Conservation (phyloP, 2,113 vertebrate species). For the Platanista minor region DNA sequence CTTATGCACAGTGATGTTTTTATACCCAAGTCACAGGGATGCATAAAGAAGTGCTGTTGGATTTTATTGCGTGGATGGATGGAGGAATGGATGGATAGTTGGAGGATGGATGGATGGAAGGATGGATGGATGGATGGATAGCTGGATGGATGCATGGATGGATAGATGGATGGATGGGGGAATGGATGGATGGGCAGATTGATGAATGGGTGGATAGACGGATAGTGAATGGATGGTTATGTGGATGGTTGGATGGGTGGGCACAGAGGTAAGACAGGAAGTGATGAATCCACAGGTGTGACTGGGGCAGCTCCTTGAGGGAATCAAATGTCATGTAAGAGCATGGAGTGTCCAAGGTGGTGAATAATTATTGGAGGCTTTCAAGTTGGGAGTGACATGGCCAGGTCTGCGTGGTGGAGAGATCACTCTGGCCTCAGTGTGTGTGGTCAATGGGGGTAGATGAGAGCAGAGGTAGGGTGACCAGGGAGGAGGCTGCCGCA, state of each 20-base stretch:
- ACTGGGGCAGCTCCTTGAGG: background rate
- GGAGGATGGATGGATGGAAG: background rate
- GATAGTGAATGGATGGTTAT: background rate
- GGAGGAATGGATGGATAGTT: background rate
- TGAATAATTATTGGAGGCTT: background rate
- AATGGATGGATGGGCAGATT: too few species aligned
- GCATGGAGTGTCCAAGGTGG: background rate
- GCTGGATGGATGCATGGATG: background rate
- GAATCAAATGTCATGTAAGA: background rate
- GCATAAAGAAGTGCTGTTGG: background rate
- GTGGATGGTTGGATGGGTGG: too few species aligned
- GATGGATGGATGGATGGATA: background rate
- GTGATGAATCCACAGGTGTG: background rate
- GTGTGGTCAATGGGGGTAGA: accelerated
- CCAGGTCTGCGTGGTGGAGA: background rate
- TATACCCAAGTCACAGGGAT: background rate
- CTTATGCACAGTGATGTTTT: background rate
- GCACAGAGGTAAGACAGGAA: background rate
- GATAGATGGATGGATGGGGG: background rate
- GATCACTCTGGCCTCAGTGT: background rate
- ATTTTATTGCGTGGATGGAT: background rate
- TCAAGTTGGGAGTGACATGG: background rate
- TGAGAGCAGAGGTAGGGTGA: too few species aligned
- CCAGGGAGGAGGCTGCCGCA: background rate
- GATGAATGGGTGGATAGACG: background rate